These are phyloP conservation scores for Daubentonia madagascariensis DNA, from an alignment of 2,113 vertebrate genomes.

Conservation along the genomic window DNA sequence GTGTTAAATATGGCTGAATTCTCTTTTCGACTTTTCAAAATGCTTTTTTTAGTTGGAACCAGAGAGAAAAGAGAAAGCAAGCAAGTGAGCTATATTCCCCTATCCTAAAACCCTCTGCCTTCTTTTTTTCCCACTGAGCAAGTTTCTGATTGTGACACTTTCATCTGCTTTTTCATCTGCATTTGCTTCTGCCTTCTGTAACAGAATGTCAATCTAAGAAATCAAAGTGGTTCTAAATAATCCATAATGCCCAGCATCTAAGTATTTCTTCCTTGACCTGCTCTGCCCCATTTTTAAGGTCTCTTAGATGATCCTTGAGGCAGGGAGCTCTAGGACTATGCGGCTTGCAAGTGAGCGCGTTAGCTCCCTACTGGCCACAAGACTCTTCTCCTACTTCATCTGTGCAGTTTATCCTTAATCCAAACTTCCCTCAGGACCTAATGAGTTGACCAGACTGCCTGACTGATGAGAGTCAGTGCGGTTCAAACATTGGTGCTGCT, in stretches of 20 bases:
- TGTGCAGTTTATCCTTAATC: slow-evolving; percentile 34
- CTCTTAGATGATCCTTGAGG: background rate
- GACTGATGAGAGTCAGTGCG: background rate
- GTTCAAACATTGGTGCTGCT: background rate
- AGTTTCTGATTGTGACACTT: slow-evolving; percentile 44
- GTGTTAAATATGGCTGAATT: background rate
- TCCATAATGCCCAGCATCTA: background rate
- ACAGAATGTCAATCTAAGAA: slow-evolving; percentile 29
- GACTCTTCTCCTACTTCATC: background rate
- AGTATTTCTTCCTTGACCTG: background rate
- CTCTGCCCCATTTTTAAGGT: background rate
- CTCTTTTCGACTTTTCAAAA: background rate
- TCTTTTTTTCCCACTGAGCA: background rate
- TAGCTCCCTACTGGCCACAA: background rate
- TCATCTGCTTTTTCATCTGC: slow-evolving; percentile 19
- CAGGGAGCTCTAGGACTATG: background rate
- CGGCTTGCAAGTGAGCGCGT: background rate
- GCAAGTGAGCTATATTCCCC: background rate
- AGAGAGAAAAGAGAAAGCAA: background rate
- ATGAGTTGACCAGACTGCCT: background rate
- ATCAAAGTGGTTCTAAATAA: slow-evolving; percentile 49
- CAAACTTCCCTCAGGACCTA: slow-evolving; percentile 38
- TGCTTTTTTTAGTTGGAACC: background rate
- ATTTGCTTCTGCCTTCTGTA: background rate
- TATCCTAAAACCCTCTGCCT: background rate